Evolutionary conservation across 2,888 invertebrate genomes (phyloP).

Genomic region (Hemicrepidius hirtus): DNA sequence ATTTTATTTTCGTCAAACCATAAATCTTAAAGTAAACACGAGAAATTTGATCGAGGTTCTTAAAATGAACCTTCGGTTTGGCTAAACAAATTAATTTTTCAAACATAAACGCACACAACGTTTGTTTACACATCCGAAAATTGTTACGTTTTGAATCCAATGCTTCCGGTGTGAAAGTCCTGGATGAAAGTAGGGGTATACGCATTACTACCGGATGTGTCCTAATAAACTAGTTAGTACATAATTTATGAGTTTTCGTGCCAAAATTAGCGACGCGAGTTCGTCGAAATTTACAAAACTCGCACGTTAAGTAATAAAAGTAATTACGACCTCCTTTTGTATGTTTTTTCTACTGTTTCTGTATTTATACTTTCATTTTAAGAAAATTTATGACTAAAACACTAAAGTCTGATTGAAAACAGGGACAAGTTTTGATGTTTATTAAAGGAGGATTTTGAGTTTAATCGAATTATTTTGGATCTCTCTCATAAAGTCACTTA

Average conservation of each 20-base stretch:
- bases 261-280: constrained; percentile 7
- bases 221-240: constrained; percentile 12
- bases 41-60: neutral
- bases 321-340: too few species aligned
- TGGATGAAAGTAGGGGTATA: neutral
- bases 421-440: neutral
- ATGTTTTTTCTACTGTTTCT: too few species aligned
- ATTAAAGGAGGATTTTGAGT: neutral
- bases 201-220: constrained; percentile 20
- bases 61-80: neutral
- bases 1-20: neutral
- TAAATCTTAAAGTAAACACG: constrained; percentile 1
- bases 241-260: constrained; percentile 13
- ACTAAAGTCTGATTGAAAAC: neutral
- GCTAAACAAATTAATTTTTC: constrained; percentile 14
- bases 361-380: constrained; percentile 2
- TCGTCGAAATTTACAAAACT: constrained; percentile 18
- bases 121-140: neutral
- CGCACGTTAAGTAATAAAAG: too few species aligned
- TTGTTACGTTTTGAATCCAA: neutral
- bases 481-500: neutral
- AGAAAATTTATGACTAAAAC: neutral
- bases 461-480: neutral
- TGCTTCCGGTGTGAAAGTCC: constrained; percentile 6
- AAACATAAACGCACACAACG: neutral